Evolutionary conservation across 1,140 invertebrate genomes (phyloP).

Genomic region (Drosophila truncata): DNA sequence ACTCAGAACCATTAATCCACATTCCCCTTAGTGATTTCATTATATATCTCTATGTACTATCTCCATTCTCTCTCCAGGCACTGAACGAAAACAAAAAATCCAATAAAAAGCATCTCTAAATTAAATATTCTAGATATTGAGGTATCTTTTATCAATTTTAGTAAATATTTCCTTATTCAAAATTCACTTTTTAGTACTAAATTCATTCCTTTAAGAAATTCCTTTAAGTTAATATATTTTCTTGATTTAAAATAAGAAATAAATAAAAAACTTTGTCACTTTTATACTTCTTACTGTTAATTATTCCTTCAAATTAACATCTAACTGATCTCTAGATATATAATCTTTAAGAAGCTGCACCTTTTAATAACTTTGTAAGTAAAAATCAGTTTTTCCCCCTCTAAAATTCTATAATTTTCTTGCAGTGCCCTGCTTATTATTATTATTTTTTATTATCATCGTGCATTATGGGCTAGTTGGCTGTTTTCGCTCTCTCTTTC

Average conservation of each 20-base stretch:
- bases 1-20: slow-evolving; percentile 9
- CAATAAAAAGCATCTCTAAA: too few species aligned
- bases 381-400: not conserved
- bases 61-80: slow-evolving; percentile 6
- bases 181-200: too few species aligned
- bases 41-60: slow-evolving; percentile 3
- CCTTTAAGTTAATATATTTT: not conserved
- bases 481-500: slow-evolving; percentile 34
- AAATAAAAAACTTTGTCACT: too few species aligned
- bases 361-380: not conserved
- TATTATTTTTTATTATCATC: slow-evolving; percentile 60
- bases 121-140: too few species aligned
- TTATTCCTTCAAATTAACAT: not conserved
- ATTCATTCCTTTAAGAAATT: not conserved
- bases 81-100: not conserved
- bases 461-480: slow-evolving; percentile 58
- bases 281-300: not conserved
- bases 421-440: slow-evolving; percentile 35
- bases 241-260: not conserved
- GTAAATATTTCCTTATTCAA: too few species aligned
- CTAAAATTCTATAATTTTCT: slow-evolving; percentile 23
- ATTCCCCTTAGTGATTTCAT: slow-evolving; percentile 6
- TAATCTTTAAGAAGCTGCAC: too few species aligned
- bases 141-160: too few species aligned
- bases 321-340: too few species aligned